Evolutionary conservation across 2,797 vertebrate species (phyloP).

Genomic region (Sebastes matsubarae): DNA sequence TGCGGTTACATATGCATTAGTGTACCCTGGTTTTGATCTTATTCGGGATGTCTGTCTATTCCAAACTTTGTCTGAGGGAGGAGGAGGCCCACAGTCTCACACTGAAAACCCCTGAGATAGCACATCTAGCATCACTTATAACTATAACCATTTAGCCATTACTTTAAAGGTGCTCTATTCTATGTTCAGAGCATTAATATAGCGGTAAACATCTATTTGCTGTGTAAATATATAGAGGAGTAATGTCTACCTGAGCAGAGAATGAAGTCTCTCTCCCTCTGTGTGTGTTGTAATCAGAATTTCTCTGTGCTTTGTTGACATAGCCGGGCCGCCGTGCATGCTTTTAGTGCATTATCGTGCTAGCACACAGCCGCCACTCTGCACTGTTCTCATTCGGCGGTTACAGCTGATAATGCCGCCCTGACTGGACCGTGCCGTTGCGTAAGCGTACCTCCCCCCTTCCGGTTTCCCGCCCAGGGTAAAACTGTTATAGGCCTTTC

Average conservation of each 20-base stretch:
- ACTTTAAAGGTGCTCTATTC: background rate
- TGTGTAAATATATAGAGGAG: background rate
- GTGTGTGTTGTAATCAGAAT: background rate
- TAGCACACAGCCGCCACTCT: too few relatives aligned
- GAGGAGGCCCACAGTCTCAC: background rate
- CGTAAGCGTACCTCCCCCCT: too few relatives aligned
- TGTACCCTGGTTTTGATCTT: background rate
- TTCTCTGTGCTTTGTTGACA: too few relatives aligned
- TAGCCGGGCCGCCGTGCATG: too few relatives aligned
- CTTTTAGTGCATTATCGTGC: too few relatives aligned
- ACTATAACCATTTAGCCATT: background rate
- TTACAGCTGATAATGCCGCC: too few relatives aligned
- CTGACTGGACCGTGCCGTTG: too few relatives aligned
- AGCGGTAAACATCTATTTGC: background rate
- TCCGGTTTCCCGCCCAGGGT: too few relatives aligned
- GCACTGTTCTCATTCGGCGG: too few relatives aligned
- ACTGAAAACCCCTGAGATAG: too few relatives aligned
- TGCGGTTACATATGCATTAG: background rate
- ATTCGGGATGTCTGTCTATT: background rate
- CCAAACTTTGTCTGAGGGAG: background rate
- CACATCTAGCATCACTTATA: background rate
- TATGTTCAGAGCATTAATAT: background rate
- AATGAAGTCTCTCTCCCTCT: background rate
- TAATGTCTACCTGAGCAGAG: background rate
- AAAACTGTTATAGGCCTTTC: too few relatives aligned